phyloP scores from a whole-genome alignment of 2,797 vertebrate genomes.

The Glossophaga mutica region DNA sequence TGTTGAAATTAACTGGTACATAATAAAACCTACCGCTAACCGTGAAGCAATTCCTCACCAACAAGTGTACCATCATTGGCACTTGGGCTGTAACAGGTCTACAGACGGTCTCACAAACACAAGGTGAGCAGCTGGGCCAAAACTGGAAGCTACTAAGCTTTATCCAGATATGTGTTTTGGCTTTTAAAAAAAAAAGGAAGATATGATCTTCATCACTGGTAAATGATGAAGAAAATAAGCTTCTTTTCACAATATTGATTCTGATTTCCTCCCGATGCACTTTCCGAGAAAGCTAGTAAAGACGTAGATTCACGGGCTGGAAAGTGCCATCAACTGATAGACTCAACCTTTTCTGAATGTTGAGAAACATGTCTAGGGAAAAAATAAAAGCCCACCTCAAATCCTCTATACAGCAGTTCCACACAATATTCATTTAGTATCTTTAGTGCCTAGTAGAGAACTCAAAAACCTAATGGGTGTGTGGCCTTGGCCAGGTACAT shows the following conservation, averaged over 20 bases:
- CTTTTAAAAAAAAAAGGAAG: background rate
- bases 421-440: background rate
- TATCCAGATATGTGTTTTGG: background rate
- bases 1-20: background rate
- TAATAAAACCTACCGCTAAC: background rate
- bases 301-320: background rate
- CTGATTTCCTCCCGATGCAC: background rate
- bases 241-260: background rate
- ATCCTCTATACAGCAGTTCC: background rate
- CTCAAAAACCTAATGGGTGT: background rate
- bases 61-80: background rate
- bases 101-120: background rate
- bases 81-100: background rate
- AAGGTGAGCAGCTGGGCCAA: background rate
- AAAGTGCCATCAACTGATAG: background rate
- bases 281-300: constrained; percentile 17
- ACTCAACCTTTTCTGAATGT: background rate
- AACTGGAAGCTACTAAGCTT: background rate
- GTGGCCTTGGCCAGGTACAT: background rate
- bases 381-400: background rate
- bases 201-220: background rate
- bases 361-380: background rate
- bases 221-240: background rate
- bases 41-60: background rate
- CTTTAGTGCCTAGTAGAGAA: background rate